These are phyloP conservation scores for Drosophila meridionalis DNA, from an alignment of 2,888 invertebrate genomes.

Conservation along the genomic window DNA sequence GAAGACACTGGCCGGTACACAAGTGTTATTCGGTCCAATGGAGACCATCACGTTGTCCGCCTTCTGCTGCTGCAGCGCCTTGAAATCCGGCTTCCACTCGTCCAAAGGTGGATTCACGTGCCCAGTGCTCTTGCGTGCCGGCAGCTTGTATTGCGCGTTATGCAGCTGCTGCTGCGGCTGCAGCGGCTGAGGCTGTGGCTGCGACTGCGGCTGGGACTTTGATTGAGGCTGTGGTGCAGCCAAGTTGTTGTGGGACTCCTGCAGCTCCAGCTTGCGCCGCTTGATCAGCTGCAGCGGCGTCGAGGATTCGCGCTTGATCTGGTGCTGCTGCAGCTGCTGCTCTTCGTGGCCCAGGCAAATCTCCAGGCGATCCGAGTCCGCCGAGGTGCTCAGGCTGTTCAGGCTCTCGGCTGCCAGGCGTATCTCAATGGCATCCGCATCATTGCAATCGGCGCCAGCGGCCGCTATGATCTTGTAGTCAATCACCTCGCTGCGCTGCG, in stretches of 20 bases:
- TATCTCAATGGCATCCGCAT: constrained; percentile 76
- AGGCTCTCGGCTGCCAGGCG: constrained; percentile 72
- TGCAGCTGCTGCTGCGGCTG: constrained; percentile 14
- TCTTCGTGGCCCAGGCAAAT: constrained; percentile 72
- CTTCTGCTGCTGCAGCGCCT: constrained; percentile 13
- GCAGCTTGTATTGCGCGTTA: constrained; percentile 41
- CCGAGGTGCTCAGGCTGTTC: constrained; percentile 73
- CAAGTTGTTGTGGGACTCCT: constrained; percentile 4
- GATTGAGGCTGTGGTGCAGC: not conserved
- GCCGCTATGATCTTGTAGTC: constrained; percentile 79
- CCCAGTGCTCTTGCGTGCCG: constrained; percentile 22
- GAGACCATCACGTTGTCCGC: constrained; percentile 71
- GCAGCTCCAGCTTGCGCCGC: constrained; percentile 58
- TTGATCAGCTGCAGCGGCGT: constrained; percentile 53
- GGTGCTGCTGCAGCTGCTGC: constrained; percentile 26
- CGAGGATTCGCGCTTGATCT: constrained; percentile 33
- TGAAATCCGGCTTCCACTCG: not conserved
- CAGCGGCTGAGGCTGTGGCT: not conserved
- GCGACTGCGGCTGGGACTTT: not conserved
- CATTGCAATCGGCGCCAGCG: constrained; percentile 48
- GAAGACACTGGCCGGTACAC: constrained; percentile 84
- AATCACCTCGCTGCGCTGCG: constrained; percentile 46
- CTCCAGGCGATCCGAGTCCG: constrained; percentile 79
- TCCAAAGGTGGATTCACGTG: not conserved
- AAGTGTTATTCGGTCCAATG: constrained; percentile 85